These are phyloP conservation scores for Rhodophaea formosa DNA, from an alignment of 2,888 invertebrate genomes.

Conservation along the genomic window DNA sequence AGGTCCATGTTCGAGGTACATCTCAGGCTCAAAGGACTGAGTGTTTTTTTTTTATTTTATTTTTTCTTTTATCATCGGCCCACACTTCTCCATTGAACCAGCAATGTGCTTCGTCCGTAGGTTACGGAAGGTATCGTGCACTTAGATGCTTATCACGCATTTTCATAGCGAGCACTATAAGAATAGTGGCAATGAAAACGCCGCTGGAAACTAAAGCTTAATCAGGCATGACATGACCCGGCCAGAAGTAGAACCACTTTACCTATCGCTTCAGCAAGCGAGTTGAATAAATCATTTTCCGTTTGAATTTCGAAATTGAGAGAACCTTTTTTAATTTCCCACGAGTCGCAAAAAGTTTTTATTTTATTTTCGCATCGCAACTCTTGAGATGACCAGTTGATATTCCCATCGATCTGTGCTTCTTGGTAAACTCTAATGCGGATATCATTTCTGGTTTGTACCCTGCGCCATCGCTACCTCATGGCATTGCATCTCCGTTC, in stretches of 20 bases:
- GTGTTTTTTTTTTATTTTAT: slow-evolving; percentile 64
- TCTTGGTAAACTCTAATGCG: slow-evolving; percentile 81
- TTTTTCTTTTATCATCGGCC: slow-evolving; percentile 67
- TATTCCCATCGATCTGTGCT: slow-evolving; percentile 69
- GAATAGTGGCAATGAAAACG: slow-evolving; percentile 39
- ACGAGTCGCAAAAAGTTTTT: slow-evolving; percentile 29
- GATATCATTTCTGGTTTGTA: slow-evolving; percentile 76
- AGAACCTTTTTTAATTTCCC: slow-evolving; percentile 19
- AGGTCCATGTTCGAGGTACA: slow-evolving; percentile 97
- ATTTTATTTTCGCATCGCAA: slow-evolving; percentile 61
- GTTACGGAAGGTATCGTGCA: slow-evolving; percentile 65
- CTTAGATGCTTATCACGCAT: slow-evolving; percentile 79
- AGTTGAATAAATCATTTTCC: slow-evolving; percentile 14
- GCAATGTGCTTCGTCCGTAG: slow-evolving; percentile 70
- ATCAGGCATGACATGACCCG: slow-evolving; percentile 64
- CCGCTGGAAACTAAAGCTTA: slow-evolving; percentile 46
- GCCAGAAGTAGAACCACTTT: slow-evolving; percentile 50
- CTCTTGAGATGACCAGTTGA: slow-evolving; percentile 41
- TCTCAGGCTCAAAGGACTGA: slow-evolving; percentile 74
- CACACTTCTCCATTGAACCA: slow-evolving; percentile 64
- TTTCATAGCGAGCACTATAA: slow-evolving; percentile 70
- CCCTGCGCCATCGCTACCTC: slow-evolving; percentile 65
- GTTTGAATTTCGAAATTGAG: background rate
- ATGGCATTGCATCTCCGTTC: slow-evolving; percentile 66
- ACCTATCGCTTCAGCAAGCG: slow-evolving; percentile 51